These are phyloP conservation scores for Pantala flavescens DNA, from an alignment of 1,140 invertebrate species.

Conservation along the genomic window DNA sequence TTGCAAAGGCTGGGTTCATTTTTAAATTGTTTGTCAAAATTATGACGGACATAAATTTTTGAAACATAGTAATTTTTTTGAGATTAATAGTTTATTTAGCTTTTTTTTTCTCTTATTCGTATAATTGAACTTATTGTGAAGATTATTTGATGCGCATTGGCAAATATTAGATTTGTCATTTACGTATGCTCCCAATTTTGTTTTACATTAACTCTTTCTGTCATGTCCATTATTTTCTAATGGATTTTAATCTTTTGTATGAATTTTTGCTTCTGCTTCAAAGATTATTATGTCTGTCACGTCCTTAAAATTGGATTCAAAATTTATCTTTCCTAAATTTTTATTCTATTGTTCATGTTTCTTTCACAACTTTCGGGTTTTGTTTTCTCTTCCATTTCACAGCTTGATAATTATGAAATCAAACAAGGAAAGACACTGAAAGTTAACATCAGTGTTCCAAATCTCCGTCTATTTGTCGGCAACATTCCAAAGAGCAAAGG, in stretches of 20 bases:
- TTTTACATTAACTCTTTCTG: slow-evolving; percentile 13
- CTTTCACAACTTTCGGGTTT: slow-evolving; percentile 32
- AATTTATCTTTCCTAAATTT: slow-evolving; percentile 26
- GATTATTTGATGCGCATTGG: no score
- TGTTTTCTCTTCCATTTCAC: slow-evolving; percentile 60
- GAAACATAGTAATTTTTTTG: neutral
- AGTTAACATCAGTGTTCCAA: slow-evolving; percentile 99
- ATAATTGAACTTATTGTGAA: no score
- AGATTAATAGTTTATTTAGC: neutral
- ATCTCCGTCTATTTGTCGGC: slow-evolving; percentile 99
- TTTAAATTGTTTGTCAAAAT: slow-evolving; percentile 13
- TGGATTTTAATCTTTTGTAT: neutral
- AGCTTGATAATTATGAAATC: slow-evolving; percentile 99
- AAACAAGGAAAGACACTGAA: slow-evolving; percentile 97
- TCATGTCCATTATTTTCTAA: slow-evolving; percentile 13
- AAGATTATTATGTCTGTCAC: slow-evolving; percentile 10
- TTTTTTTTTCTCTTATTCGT: neutral
- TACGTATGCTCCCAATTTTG: slow-evolving; percentile 20
- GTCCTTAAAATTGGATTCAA: slow-evolving; percentile 24
- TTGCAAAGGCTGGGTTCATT: slow-evolving; percentile 20
- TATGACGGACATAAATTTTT: slow-evolving; percentile 14
- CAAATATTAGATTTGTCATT: no score
- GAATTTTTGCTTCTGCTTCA: neutral
- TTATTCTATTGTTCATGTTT: slow-evolving; percentile 26
- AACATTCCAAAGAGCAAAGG: slow-evolving; percentile 99